phyloP scores from a whole-genome alignment of 2,888 invertebrate genomes.

The Andrena hattorfiana region DNA sequence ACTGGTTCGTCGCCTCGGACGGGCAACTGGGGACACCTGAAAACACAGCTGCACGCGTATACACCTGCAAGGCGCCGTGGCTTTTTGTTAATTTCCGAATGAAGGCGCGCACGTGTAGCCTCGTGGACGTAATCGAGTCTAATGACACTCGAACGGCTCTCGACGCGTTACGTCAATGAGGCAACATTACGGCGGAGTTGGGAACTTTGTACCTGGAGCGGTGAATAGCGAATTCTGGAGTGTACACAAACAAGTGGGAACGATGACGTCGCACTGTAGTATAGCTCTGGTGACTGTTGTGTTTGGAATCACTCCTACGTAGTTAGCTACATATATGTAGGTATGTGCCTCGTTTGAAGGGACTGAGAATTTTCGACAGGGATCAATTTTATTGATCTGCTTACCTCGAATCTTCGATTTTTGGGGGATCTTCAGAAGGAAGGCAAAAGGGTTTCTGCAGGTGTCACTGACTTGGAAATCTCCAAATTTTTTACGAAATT shows the following conservation, averaged over 20 bases:
- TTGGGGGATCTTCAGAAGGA: too few species aligned
- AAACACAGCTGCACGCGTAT: conserved; percentile 62
- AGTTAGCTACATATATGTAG: too few species aligned
- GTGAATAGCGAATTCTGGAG: conserved; percentile 22
- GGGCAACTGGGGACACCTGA: conserved; percentile 53
- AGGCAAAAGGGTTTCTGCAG: too few species aligned
- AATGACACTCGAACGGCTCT: conserved; percentile 45
- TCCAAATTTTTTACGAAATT: too few species aligned
- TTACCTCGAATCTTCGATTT: too few species aligned
- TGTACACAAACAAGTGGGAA: neutral
- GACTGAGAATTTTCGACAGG: too few species aligned
- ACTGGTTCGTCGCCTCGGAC: conserved; percentile 8
- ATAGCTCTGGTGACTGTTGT: too few species aligned
- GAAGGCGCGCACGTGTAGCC: conserved; percentile 52
- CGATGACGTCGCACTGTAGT: neutral
- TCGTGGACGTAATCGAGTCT: conserved; percentile 50
- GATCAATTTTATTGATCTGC: too few species aligned
- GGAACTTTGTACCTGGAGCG: conserved; percentile 8
- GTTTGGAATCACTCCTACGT: too few species aligned
- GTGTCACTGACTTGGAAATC: too few species aligned
- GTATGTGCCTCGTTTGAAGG: too few species aligned
- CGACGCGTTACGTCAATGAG: conserved; percentile 27
- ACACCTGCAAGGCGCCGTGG: conserved; percentile 42
- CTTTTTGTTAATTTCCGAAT: conserved; percentile 60
- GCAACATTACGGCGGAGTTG: neutral